Percentiles rank a stretch among this genome's conserved stretches.
Evolutionary conservation across 2,888 invertebrate genomes (phyloP).

Genomic region (Drosophila neoperkinsi): DNA sequence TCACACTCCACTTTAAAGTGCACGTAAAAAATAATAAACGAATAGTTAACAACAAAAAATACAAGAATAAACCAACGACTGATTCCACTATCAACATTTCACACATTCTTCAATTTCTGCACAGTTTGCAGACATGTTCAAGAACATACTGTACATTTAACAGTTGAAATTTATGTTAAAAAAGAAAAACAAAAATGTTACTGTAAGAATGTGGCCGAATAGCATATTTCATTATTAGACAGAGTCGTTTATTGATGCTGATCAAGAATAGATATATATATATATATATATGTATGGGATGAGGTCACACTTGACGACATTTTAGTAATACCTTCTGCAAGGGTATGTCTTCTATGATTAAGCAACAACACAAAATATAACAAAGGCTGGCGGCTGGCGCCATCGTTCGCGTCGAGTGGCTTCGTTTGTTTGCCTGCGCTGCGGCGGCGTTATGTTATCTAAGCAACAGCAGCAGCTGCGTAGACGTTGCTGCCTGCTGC

Average conservation of each 20-base stretch:
- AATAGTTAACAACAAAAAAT: slow-evolving; percentile 10
- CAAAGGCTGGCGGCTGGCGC: slow-evolving; percentile 53
- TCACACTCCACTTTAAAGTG: slow-evolving; percentile 32
- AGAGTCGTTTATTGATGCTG: neutral
- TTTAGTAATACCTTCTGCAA: neutral
- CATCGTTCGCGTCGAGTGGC: slow-evolving; percentile 38
- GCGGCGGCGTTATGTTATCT: slow-evolving; percentile 40
- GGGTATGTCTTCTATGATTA: slow-evolving; percentile 2
- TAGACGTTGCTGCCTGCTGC: neutral
- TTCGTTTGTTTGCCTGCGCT: slow-evolving; percentile 45
- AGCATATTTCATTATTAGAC: neutral
- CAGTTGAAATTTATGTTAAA: neutral
- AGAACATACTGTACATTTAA: neutral
- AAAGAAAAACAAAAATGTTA: neutral
- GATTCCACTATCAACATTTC: neutral
- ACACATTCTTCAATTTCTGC: neutral
- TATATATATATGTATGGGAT: neutral
- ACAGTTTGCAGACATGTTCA: neutral
- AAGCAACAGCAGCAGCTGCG: slow-evolving; percentile 24
- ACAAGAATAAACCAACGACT: neutral
- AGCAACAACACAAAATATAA: slow-evolving; percentile 9
- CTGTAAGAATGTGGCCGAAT: neutral
- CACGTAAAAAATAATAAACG: slow-evolving; percentile 18
- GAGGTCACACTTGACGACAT: neutral
- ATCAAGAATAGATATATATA: neutral